Evolutionary conservation across 2,888 invertebrate species (phyloP), one percentile per base, ranked within the genome.

Genomic region (Agonopterix arenella): DNA sequence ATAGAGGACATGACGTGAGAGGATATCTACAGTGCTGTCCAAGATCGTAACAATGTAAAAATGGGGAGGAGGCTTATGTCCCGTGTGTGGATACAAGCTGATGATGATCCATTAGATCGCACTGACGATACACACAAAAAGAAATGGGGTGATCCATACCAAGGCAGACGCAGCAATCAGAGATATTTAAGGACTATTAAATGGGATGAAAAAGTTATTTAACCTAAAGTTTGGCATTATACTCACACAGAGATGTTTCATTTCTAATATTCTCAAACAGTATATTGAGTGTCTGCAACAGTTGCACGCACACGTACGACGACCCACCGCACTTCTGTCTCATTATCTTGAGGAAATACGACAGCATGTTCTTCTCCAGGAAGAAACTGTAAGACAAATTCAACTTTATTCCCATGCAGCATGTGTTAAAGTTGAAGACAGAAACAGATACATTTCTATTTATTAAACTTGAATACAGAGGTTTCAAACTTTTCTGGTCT

Each of bases 241-340:
- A 94, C 97, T 95, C 91, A 99, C 99, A 99, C 53, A 99, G 88
- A 47, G 98, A 99, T 28, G 99, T 99, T 89, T 99, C 98, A 89
- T 99, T 98, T 59, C 98, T 91, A 65, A 99, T 99, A 80, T 99
- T 99, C 84, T 99, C 99, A 91, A 99, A 99, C 49, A 99, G 89
- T 71, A 99, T 99, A 83, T 99, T 99, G 36, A 99, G 90, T 1
- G 99, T 99, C 84, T 99, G 99, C 40, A 99, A 90, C 46, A 99
- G 89, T 77, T 99, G 99, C 49, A 99, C 98, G 89, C 99, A 99
- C 13, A 99, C 98, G 88, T 94, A 98, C 58, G 97, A 96, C 0
- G 94, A 93, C 9, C 94, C 94, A 7, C 98, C 98, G 89, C 97
- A 97, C 77, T 97, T 97, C 80, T 99, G 99, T 69, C 97, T 93